These are phyloP conservation scores for Venusia cambrica DNA, from an alignment of 2,888 invertebrate genomes.

Conservation along the genomic window DNA sequence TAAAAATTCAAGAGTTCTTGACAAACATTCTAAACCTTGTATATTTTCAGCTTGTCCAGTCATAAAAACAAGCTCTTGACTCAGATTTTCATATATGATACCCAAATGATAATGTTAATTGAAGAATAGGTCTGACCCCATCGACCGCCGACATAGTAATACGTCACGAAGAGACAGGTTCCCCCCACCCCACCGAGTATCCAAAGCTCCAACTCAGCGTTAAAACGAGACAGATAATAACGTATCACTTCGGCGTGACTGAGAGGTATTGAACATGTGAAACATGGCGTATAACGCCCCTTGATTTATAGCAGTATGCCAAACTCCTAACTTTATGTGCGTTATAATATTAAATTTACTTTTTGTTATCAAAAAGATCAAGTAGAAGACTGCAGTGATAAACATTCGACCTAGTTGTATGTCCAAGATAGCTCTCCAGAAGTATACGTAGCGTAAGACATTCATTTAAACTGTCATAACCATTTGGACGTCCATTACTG, in stretches of 20 bases:
- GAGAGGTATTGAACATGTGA: conserved; percentile 68
- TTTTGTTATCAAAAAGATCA: conserved; percentile 5
- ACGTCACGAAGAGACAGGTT: conserved; percentile 78
- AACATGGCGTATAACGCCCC: conserved; percentile 82
- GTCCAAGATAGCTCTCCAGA: conserved; percentile 14
- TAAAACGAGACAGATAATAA: conserved; percentile 60
- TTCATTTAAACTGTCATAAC: conserved; percentile 50
- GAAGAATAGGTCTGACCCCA: conserved; percentile 54
- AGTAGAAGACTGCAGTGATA: conserved; percentile 2
- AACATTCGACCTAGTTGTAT: conserved; percentile 17
- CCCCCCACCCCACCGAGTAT: conserved; percentile 63
- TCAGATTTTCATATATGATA: too few relatives aligned
- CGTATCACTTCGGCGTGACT: conserved; percentile 55
- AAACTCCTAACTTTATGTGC: conserved; percentile 76
- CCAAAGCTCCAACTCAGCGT: conserved; percentile 60
- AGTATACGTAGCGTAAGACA: conserved; percentile 42
- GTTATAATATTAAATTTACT: conserved; percentile 40
- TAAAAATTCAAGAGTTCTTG: too few relatives aligned
- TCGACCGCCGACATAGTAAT: conserved; percentile 71
- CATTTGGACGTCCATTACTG: conserved; percentile 34
- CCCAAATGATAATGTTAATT: conserved; percentile 11
- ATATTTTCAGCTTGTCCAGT: too few relatives aligned
- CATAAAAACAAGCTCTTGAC: too few relatives aligned
- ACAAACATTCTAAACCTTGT: too few relatives aligned
- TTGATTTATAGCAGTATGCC: conserved; percentile 80